A percentile compares a stretch with the other conserved stretches of the same genome.
These are phyloP conservation scores for Pseudorhiza aurosa DNA, from an alignment of 30 jellyfish, hydroid and myxozoan species.

Conservation along the genomic window DNA sequence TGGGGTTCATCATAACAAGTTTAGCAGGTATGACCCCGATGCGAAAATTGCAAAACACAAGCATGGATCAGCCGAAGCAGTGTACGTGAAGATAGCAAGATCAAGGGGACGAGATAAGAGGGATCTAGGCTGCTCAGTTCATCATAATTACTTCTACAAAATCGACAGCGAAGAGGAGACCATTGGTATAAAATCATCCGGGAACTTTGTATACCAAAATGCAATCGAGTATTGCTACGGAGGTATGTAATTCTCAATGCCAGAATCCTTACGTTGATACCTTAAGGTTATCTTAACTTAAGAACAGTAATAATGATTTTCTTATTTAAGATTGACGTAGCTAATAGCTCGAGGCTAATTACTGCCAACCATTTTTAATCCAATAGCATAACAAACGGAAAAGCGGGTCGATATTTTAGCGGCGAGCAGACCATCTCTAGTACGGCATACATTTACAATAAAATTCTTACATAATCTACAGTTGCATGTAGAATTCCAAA, in stretches of 20 bases:
- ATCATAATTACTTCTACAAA: constrained; percentile 22
- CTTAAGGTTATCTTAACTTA: too few species aligned
- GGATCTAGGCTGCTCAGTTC: constrained; percentile 18
- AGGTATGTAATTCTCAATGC: background rate
- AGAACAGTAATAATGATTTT: too few species aligned
- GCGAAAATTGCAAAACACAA: constrained; percentile 41
- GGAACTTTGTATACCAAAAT: constrained; percentile 18
- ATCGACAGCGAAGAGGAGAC: constrained; percentile 45
- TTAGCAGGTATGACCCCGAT: constrained; percentile 21
- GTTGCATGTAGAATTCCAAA: too few species aligned
- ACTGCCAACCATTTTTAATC: too few species aligned
- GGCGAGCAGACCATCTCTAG: too few species aligned
- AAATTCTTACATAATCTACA: too few species aligned
- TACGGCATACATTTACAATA: too few species aligned
- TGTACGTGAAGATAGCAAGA: constrained; percentile 26
- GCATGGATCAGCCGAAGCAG: constrained; percentile 42
- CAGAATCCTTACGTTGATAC: too few species aligned
- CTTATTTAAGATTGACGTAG: too few species aligned
- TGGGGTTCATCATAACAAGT: constrained; percentile 32
- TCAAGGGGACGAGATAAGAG: constrained; percentile 16
- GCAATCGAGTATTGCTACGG: constrained; percentile 41
- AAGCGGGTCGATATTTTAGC: too few species aligned
- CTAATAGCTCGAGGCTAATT: too few species aligned
- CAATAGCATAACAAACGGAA: too few species aligned
- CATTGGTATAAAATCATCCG: constrained; percentile 33